Base-by-base conservation (phyloP, 1,140 invertebrate genomes). In the Asbolus verrucosus region DNA sequence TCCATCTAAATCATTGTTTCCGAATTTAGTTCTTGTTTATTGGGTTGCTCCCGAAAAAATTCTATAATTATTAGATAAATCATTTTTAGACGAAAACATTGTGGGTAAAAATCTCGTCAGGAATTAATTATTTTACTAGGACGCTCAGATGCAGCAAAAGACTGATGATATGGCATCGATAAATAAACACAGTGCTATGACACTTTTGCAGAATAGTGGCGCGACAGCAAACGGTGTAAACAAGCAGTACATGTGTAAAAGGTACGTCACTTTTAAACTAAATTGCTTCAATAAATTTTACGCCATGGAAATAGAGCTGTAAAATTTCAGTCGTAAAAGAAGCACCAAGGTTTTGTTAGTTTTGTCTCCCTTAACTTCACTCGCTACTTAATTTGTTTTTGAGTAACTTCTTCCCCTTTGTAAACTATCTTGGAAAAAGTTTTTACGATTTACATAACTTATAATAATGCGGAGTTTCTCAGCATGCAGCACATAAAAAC, bases 341-440 rank as follows among this genome's bases (percentile, higher is more conserved):
- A 65, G 71, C 67, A 73, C 67, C 65, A 24, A 21, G 36, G 18
- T 43, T 27, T 70, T 66, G 27, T 38, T 38, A 31, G 46, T 69
- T 41, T 73, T 73, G 67, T 70, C 66, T 69, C 3, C 67, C 61
- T 72, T 36, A 69, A 72, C 66, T 70, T 73, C 50, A 27, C 30
- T 39, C 27, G 31, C 39, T 61, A 46, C 41, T 72, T 73, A 73
- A 73, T 73, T 70, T 73, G 71, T 70, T 65, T 73, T 70, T 70
- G 67, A 73, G 36, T 36, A 54, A 73, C 61, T 70, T 46, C 41
- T 9, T 46, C 16, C n/a, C 16, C 41, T 46, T 46, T 41, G 8
- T 41, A 13, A 46, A 46, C 41, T 46, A 46, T 46, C 16, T 19
- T 16, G 8, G 18, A 14, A n/a, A n/a, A 43, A 43, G 3, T 27